Evolutionary conservation across 1,140 invertebrate genomes (phyloP).

Genomic region (Cotesia vestalis): DNA sequence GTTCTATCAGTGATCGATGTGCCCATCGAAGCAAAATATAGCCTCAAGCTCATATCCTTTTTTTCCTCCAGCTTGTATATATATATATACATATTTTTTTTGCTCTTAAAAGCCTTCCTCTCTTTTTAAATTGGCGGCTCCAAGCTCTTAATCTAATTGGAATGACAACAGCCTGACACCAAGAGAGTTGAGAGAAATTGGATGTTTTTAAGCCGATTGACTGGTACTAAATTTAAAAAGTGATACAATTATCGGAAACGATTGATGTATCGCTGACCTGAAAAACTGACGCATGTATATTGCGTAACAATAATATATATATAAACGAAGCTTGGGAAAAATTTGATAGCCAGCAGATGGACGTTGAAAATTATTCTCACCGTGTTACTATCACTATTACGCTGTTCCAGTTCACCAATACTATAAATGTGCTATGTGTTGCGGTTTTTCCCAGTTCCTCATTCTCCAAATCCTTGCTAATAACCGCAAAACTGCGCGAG

Average conservation of each 20-base stretch:
- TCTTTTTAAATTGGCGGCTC: not conserved
- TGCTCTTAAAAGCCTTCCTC: not conserved
- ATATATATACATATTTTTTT: not conserved
- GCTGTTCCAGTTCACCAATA: not conserved
- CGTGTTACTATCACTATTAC: not conserved
- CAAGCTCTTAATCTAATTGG: not conserved
- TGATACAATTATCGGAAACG: too few species aligned
- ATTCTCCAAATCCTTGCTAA: not conserved
- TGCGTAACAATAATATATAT: not conserved
- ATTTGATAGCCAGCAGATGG: constrained; percentile 13
- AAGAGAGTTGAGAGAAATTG: not conserved
- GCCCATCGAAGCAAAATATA: not conserved
- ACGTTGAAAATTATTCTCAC: constrained; percentile 13
- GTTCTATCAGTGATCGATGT: not conserved
- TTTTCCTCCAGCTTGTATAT: too few species aligned
- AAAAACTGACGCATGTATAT: too few species aligned
- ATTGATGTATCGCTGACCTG: too few species aligned
- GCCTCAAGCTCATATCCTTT: not conserved
- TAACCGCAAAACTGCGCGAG: constrained; percentile 11
- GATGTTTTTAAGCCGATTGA: not conserved
- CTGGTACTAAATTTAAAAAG: too few species aligned
- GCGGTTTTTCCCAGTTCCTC: not conserved
- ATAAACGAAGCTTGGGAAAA: not conserved
- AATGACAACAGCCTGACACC: not conserved
- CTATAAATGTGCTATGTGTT: not conserved